Conservation (phyloP, 1,140 invertebrate genomes). For the Acromyrmex echinatior region DNA sequence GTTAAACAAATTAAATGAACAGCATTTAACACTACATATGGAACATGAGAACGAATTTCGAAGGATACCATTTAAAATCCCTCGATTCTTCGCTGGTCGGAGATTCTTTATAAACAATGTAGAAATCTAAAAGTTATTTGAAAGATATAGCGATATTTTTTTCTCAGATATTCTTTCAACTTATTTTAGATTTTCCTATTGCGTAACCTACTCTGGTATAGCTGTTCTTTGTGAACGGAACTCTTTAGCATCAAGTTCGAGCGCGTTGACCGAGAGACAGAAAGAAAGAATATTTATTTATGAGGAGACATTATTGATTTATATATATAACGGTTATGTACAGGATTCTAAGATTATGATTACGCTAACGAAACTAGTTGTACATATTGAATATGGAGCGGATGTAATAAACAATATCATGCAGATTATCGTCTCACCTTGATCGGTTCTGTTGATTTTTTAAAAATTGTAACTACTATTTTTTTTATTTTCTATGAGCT, state of each 20-base stretch:
- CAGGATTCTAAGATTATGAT: conserved; percentile 49
- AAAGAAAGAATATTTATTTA: conserved; percentile 74
- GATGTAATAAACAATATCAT: background rate
- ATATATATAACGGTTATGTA: conserved; percentile 64
- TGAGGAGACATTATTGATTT: conserved; percentile 55
- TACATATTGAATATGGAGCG: conserved; percentile 38
- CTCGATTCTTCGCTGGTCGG: conserved; percentile 27
- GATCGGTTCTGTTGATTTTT: background rate
- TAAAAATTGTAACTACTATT: background rate
- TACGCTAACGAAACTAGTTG: conserved; percentile 37
- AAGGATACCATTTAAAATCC: background rate
- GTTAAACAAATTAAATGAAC: background rate
- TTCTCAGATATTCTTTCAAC: background rate
- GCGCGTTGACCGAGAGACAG: conserved; percentile 62
- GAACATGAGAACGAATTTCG: background rate
- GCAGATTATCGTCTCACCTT: background rate
- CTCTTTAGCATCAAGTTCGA: conserved; percentile 15
- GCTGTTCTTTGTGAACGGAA: background rate
- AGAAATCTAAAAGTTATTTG: background rate
- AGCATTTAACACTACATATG: conserved; percentile 21
- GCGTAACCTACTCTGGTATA: background rate
- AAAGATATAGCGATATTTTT: background rate
- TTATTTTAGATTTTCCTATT: conserved; percentile 11
- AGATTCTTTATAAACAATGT: background rate
- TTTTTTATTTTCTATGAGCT: background rate